Conservation (phyloP, 2,113 vertebrate species). For the Tapirus terrestris region DNA sequence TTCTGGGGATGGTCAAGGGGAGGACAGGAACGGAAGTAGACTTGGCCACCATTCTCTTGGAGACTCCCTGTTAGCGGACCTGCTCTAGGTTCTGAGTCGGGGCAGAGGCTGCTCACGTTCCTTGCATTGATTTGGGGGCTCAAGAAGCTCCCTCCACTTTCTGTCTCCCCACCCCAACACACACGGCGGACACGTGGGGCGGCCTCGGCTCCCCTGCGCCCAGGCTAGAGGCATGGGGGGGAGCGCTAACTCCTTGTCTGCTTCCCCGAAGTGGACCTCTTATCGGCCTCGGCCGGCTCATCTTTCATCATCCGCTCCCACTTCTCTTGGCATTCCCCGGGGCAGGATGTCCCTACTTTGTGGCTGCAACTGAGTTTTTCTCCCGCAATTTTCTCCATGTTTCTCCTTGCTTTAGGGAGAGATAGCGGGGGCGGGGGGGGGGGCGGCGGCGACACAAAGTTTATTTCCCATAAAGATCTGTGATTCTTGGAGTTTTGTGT, state of each 20-base stretch:
- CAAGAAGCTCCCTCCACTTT: background rate
- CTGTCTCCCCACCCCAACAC: background rate
- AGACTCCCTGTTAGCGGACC: background rate
- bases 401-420: background rate
- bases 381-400: background rate
- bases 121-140: background rate
- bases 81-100: background rate
- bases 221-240: rapidly evolving
- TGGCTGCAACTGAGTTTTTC: background rate
- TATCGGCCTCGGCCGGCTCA: background rate
- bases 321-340: background rate
- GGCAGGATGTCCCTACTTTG: background rate
- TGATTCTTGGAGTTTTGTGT: slow-evolving; percentile 31
- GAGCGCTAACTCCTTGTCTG: background rate
- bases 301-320: background rate
- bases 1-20: too few relatives aligned
- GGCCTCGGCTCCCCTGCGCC: rapidly evolving
- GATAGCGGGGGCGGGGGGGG: too few relatives aligned
- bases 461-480: background rate
- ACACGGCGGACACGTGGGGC: rapidly evolving
- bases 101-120: background rate
- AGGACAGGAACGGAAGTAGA: background rate
- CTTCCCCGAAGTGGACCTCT: background rate
- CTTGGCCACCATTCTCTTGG: background rate
- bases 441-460: background rate